Conservation (phyloP, 2,113 vertebrate genomes). For the Chaetura pelagica region DNA sequence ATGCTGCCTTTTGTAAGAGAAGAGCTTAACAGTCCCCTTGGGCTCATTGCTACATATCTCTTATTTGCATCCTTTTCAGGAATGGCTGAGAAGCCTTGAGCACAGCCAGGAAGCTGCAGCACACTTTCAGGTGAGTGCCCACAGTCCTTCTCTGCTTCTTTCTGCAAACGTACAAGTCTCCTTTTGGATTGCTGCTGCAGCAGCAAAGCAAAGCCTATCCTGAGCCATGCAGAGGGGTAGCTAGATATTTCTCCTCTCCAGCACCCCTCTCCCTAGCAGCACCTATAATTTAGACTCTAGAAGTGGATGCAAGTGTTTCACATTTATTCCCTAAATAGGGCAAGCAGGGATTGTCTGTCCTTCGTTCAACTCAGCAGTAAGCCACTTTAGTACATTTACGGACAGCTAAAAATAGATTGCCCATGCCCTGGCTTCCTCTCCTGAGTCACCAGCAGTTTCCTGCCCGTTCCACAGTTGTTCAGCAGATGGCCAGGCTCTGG, state of each 20-base stretch:
- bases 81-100: neutral
- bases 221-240: neutral
- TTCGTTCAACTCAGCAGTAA: conserved; percentile 55
- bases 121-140: neutral
- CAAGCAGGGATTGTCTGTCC: conserved; percentile 43
- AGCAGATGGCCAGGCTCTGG: conserved; percentile 9
- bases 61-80: neutral
- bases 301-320: conserved; percentile 13
- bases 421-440: conserved; percentile 6
- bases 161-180: neutral
- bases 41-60: neutral
- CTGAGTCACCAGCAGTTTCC: conserved; percentile 40
- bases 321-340: conserved; percentile 66
- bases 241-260: neutral
- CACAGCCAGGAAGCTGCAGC: neutral
- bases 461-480: neutral
- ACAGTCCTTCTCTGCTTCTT: neutral
- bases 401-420: conserved; percentile 47
- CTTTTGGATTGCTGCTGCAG: neutral
- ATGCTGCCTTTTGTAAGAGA: neutral
- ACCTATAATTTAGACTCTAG: conserved; percentile 17
- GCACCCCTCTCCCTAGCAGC: neutral
- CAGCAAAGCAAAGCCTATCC: neutral
- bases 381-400: conserved; percentile 55
- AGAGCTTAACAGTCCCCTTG: neutral